Conservation (phyloP, 2,888 invertebrate species). For the Drosophila niveifrons region DNA sequence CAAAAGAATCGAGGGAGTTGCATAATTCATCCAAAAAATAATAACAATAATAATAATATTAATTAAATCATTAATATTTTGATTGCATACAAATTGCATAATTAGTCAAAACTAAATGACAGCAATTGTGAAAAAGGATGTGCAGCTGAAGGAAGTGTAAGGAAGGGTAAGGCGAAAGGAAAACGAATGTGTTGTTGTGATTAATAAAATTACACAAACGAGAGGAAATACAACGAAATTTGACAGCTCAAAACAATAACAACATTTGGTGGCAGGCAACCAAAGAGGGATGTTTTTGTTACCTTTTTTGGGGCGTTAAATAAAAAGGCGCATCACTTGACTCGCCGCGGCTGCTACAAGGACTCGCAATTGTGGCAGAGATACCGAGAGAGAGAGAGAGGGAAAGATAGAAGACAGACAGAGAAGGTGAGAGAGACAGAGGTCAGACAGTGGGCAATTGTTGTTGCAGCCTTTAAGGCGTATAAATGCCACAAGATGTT, state of each 20-base stretch:
- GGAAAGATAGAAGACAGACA: conserved; percentile 2
- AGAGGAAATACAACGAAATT: conserved; percentile 66
- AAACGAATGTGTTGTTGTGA: conserved; percentile 78
- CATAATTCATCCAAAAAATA: conserved; percentile 38
- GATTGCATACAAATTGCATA: conserved; percentile 81
- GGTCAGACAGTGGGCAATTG: conserved; percentile 22
- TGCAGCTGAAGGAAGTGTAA: conserved; percentile 13
- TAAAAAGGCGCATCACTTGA: conserved; percentile 80
- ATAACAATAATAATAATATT: conserved; percentile 24
- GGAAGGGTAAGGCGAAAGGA: conserved; percentile 9
- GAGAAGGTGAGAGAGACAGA: conserved; percentile 1
- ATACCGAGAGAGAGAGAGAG: background rate
- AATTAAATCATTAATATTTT: conserved; percentile 72
- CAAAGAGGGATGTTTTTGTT: conserved; percentile 56
- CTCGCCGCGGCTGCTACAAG: conserved; percentile 54
- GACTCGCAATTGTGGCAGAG: conserved; percentile 37
- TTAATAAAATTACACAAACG: conserved; percentile 76
- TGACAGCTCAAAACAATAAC: conserved; percentile 76
- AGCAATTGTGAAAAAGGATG: conserved; percentile 49
- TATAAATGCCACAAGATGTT: conserved; percentile 67
- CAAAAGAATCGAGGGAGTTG: conserved; percentile 18
- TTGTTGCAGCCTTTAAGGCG: conserved; percentile 70
- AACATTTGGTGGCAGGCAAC: conserved; percentile 41
- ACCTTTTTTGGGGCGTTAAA: conserved; percentile 62
- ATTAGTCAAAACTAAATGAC: conserved; percentile 79